Base-by-base conservation (phyloP, 2,888 invertebrate species). In the Tinea semifulvella region DNA sequence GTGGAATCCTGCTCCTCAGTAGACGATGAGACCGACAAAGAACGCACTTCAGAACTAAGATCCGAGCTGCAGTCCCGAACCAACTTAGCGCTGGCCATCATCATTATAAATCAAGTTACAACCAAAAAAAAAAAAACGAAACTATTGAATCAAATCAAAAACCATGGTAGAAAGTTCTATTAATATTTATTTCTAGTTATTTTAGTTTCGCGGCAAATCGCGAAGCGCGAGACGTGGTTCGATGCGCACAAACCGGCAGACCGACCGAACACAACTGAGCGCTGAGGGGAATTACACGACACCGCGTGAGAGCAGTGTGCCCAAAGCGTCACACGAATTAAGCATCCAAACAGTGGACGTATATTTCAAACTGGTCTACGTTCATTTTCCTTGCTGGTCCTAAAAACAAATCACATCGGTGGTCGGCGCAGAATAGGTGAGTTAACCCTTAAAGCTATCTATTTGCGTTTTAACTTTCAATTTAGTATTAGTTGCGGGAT, bases 31-130 rank as follows among this genome's bases (percentile, higher is more conserved):
- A 81, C 70, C 36, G 81, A 81, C 45, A 81, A 59, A 38, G 81
- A 82, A 47, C 82, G 63, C 52, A 81, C 72, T 46, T 82, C 82
- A 10, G 80, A 74, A 53, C 81, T 74, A 51, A 82, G 60, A 47
- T 82, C 82, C 46, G 81, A 77, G 60, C 80, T 81, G 59, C 81
- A 81, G 59, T 82, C 81, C 60, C 82, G 65, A 65, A 81, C 76
- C 62, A 82, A 58, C 58, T 82, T 82, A 40, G 82, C 79, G 75
- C 82, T 82, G 53, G 82, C 75, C 82, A 82, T 82, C 81, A 82
- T 82, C 76, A 80, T 82, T 31, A 31, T 31, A 14, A 14, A 31
- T 31, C 14, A 31, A 31, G 14, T 31, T 31, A 4, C 3, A 31
- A 31, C 6, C 2, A 31, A 7, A 22, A 22, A 22, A 7, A 31